A percentile compares a stretch with the other conserved stretches of the same genome.
Conservation (phyloP, 2,797 vertebrate genomes). For the Pangasius mekongensis region DNA sequence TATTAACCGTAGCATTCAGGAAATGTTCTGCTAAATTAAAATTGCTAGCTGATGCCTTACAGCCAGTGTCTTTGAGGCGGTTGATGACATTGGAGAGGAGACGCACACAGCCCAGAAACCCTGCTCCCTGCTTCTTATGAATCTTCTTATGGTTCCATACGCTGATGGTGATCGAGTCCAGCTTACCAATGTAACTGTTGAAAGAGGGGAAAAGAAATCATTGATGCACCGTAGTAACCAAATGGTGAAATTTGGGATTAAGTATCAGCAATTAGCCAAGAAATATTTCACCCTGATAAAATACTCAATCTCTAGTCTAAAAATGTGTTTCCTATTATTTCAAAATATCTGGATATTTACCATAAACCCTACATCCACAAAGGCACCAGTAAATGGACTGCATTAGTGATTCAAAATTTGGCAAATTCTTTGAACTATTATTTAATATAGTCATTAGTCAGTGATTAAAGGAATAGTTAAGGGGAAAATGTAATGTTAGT, state of each 20-base stretch:
- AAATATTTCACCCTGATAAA: background rate
- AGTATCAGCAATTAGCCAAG: background rate
- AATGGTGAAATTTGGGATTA: background rate
- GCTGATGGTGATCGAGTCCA: constrained; percentile 97
- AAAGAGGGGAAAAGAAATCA: constrained; percentile 19
- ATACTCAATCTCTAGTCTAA: background rate
- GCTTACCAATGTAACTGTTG: constrained; percentile 91
- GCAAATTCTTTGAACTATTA: background rate
- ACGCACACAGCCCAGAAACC: constrained; percentile 95
- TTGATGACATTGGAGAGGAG: constrained; percentile 97
- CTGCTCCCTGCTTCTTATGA: constrained; percentile 98
- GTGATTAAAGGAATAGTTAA: background rate
- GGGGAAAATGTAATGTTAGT: background rate
- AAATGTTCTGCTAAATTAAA: constrained; percentile 21
- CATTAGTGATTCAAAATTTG: background rate
- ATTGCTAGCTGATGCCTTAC: constrained; percentile 74
- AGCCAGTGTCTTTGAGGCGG: constrained; percentile 98
- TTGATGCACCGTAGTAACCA: background rate
- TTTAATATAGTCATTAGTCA: background rate
- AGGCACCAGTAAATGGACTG: background rate
- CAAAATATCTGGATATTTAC: background rate
- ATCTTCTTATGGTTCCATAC: constrained; percentile 99
- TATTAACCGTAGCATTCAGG: background rate
- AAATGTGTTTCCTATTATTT: background rate
- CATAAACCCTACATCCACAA: background rate